Conservation (phyloP, 2,888 invertebrate species). For the Globia sparganii region DNA sequence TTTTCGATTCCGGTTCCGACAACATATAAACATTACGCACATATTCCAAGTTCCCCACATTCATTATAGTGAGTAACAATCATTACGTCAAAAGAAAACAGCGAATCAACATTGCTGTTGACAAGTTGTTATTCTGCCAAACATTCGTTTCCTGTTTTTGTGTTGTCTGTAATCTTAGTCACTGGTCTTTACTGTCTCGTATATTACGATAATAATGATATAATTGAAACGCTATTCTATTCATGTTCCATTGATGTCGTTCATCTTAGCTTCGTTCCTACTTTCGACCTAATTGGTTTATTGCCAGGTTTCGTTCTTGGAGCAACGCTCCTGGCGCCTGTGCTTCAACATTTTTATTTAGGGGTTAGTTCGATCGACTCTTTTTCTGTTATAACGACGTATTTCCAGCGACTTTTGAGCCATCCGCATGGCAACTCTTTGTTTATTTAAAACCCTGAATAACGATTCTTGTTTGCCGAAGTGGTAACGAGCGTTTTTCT, state of each 20-base stretch:
- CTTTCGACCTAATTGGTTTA: constrained; percentile 1
- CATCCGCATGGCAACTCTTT: constrained; percentile 23
- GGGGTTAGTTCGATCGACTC: not conserved
- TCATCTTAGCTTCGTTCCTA: not conserved
- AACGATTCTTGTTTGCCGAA: not conserved
- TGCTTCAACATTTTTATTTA: constrained; percentile 5
- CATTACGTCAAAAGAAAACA: constrained; percentile 36
- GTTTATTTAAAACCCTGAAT: constrained; percentile 11
- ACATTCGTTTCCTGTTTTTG: constrained; percentile 50
- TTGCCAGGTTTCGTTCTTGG: not conserved
- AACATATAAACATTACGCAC: constrained; percentile 34
- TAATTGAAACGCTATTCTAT: constrained; percentile 8
- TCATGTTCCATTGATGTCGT: not conserved
- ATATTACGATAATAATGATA: not conserved
- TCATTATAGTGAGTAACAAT: constrained; percentile 9
- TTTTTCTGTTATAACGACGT: not conserved
- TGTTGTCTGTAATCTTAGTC: constrained; percentile 13
- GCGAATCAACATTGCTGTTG: constrained; percentile 46
- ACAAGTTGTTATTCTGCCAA: constrained; percentile 54
- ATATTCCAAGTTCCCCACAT: constrained; percentile 11
- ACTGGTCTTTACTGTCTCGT: constrained; percentile 4
- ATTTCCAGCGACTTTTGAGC: not conserved
- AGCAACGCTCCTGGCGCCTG: not conserved
- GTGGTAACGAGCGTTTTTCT: constrained; percentile 9
- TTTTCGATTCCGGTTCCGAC: constrained; percentile 36